These are phyloP conservation scores for Martes martes DNA, from an alignment of 2,113 vertebrate genomes.

Conservation along the genomic window DNA sequence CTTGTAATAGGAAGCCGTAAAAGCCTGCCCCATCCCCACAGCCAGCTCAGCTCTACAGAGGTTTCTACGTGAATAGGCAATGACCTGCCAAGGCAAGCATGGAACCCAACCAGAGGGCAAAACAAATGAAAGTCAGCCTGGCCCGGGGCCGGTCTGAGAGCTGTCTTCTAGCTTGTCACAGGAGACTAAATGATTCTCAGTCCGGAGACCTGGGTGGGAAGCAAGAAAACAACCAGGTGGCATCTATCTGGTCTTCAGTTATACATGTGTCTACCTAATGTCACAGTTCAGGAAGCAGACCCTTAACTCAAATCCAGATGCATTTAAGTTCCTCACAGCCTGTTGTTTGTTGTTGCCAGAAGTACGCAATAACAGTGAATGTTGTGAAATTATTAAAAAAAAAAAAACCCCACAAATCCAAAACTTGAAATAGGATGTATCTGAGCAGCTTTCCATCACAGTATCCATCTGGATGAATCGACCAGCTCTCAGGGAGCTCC, in stretches of 20 bases:
- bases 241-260: neutral
- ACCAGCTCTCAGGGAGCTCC: neutral
- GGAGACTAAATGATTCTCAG: neutral
- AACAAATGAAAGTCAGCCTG: neutral
- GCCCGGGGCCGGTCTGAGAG: neutral
- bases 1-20: neutral
- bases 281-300: neutral
- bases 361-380: neutral
- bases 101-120: slow-evolving; percentile 40
- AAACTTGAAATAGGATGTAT: neutral
- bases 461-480: neutral
- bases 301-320: neutral
- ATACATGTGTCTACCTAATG: neutral
- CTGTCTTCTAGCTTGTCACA: neutral
- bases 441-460: neutral
- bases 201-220: neutral
- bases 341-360: neutral
- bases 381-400: neutral
- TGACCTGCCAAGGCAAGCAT: slow-evolving; percentile 34
- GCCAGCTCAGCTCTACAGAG: neutral
- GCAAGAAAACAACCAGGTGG: neutral
- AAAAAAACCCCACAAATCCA: neutral
- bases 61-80: slow-evolving; percentile 12
- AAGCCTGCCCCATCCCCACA: neutral
- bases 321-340: neutral